These are phyloP conservation scores for Hippocampus mohnikei DNA, from an alignment of 2,113 vertebrate species.

Conservation along the genomic window DNA sequence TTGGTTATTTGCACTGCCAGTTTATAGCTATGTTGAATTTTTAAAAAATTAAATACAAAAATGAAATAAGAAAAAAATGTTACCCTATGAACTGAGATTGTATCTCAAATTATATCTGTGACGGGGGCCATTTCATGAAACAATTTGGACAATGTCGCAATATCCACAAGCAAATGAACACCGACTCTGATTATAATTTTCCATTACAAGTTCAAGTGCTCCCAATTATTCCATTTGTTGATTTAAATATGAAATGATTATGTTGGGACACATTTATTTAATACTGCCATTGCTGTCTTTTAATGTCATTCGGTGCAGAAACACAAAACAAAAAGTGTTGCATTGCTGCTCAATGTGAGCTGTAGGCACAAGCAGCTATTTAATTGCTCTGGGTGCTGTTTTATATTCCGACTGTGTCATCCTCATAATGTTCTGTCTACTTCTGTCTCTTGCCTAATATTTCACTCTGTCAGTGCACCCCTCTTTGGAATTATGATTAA, in stretches of 20 bases:
- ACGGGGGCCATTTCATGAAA: neutral
- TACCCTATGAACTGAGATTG: neutral
- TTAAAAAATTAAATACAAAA: neutral
- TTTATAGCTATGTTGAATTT: neutral
- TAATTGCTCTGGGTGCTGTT: constrained; percentile 5
- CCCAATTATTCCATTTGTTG: constrained; percentile 1
- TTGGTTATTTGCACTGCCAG: neutral
- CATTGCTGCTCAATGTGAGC: constrained; percentile 7
- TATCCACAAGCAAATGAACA: neutral
- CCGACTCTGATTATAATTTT: neutral
- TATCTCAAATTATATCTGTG: neutral
- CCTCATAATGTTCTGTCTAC: constrained; percentile 6
- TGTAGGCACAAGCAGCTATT: constrained; percentile 9
- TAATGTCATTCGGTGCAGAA: neutral
- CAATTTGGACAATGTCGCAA: neutral
- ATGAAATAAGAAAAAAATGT: neutral
- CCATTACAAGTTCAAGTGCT: constrained; percentile 5
- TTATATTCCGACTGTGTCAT: constrained; percentile 7
- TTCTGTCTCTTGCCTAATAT: constrained; percentile 1
- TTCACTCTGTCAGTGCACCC: constrained; percentile 2
- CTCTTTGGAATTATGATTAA: constrained; percentile 6
- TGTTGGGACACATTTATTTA: neutral
- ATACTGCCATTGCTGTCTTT: neutral
- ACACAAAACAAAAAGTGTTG: constrained; percentile 1
- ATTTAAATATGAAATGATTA: constrained; percentile 2